These are phyloP conservation scores for Holotrichia oblita DNA, from an alignment of 1,140 invertebrate genomes.

Conservation along the genomic window DNA sequence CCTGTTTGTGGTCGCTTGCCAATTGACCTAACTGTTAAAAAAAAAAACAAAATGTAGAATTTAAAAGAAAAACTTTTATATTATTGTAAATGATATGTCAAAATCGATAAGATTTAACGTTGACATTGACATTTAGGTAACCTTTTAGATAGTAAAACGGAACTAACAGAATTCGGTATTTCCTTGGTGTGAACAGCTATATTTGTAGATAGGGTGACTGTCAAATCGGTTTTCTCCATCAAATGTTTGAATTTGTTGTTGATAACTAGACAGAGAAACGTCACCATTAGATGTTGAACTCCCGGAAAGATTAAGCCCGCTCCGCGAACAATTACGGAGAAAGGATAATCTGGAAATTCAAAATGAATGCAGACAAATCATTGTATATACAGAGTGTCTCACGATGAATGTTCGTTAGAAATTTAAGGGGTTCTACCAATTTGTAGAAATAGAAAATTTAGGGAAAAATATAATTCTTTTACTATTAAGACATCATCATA, in stretches of 20 bases:
- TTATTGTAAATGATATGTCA: no score
- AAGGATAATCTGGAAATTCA: slow-evolving; percentile 27
- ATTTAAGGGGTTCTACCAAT: no score
- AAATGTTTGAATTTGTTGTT: slow-evolving; percentile 28
- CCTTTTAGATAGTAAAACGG: background rate
- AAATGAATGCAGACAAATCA: no score
- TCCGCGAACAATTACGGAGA: background rate
- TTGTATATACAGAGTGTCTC: background rate
- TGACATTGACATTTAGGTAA: background rate
- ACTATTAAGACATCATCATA: no score
- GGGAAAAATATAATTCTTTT: no score
- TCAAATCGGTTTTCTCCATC: background rate
- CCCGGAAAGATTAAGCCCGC: background rate
- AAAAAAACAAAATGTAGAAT: no score
- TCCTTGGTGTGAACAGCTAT: background rate
- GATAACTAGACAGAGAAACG: background rate
- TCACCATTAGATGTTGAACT: slow-evolving; percentile 3
- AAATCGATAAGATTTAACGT: no score
- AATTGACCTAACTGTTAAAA: slow-evolving; percentile 21
- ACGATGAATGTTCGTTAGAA: background rate
- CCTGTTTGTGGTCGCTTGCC: background rate
- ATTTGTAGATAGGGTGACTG: background rate
- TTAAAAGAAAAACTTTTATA: no score
- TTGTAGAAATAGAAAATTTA: no score
- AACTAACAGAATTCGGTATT: background rate